Base-by-base conservation (phyloP, 2,797 vertebrate species). In the Microctenopoma stevenorrisi region DNA sequence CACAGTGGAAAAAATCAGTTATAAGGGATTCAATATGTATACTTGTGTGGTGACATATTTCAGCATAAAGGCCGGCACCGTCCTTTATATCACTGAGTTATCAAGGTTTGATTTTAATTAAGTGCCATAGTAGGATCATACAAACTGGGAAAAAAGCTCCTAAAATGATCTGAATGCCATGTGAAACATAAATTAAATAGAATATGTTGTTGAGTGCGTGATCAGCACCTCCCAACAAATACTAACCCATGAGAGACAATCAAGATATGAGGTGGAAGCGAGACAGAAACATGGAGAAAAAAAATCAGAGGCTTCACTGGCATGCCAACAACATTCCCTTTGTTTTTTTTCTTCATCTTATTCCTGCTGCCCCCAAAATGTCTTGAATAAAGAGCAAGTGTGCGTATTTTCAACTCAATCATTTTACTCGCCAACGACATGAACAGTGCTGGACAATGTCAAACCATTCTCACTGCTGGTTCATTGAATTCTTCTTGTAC, bases 251-350 rank as follows among this genome's bases (percentile, higher is more conserved):
- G 44, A 53, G 63, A 48, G 44, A n/a, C 1, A 44, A 62, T 50
- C 16, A 15, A 54, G 40, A 51, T 16, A 52, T 63, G 16, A 40
- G 58, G 53, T 48, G 49, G 13, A 37, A 7, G 67, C 4, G 30
- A 48, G 57, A 22, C 33, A n/a, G 44, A 61, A 43, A 60, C 0
- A 0, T 40, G 50, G 37, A 35, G 50, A 74, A n/a, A 18, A 46
- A 0, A 59, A 60, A 64, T 64, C 52, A 63, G 49, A 72, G 60
- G 66, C 49, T 69, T 28, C 53, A 52, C n/a, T 66, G 54, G 25
- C 66, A 35, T 63, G 14, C 30, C 42, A 52, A 40, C 30, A 50
- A 18, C 16, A 4, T n/a, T 26, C 28, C 49, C 12, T 7, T 37
- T 53, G 46, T 53, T 14, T 53, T n/a, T 22, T 46, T 53, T 35